phyloP scores from a whole-genome alignment of 2,797 vertebrate species.

The Chelonia mydas region DNA sequence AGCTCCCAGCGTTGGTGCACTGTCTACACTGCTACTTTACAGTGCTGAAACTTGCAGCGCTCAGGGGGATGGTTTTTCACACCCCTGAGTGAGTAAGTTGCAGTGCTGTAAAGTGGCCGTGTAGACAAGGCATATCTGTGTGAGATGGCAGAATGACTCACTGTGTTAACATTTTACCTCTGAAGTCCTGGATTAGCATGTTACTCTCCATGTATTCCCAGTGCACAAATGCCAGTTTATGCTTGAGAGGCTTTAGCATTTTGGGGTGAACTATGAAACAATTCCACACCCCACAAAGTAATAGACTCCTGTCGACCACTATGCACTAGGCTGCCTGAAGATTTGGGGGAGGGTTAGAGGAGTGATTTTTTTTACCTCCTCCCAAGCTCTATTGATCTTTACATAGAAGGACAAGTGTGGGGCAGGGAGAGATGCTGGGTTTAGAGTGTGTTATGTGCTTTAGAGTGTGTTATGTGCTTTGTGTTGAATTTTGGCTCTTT shows the following conservation, averaged over 20 bases:
- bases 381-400: not conserved
- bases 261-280: not conserved
- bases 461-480: not conserved
- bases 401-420: not conserved
- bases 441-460: not conserved
- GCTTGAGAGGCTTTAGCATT: not conserved
- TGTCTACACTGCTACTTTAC: too few relatives aligned
- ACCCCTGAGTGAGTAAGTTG: too few relatives aligned
- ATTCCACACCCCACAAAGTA: not conserved
- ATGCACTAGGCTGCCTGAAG: not conserved
- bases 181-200: slow-evolving; percentile 41
- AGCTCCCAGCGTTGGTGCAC: too few relatives aligned
- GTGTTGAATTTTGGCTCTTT: not conserved
- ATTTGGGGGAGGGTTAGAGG: not conserved
- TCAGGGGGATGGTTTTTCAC: too few relatives aligned
- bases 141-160: slow-evolving; percentile 31
- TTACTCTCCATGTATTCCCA: slow-evolving; percentile 15
- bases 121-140: not conserved
- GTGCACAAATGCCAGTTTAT: not conserved
- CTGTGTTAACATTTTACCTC: slow-evolving; percentile 53
- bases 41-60: too few relatives aligned
- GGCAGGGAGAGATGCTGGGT: not conserved
- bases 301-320: not conserved
- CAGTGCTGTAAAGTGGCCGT: too few relatives aligned
- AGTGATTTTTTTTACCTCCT: not conserved